Conservation (phyloP, 2,888 invertebrate species). For the Cephus spinipes region DNA sequence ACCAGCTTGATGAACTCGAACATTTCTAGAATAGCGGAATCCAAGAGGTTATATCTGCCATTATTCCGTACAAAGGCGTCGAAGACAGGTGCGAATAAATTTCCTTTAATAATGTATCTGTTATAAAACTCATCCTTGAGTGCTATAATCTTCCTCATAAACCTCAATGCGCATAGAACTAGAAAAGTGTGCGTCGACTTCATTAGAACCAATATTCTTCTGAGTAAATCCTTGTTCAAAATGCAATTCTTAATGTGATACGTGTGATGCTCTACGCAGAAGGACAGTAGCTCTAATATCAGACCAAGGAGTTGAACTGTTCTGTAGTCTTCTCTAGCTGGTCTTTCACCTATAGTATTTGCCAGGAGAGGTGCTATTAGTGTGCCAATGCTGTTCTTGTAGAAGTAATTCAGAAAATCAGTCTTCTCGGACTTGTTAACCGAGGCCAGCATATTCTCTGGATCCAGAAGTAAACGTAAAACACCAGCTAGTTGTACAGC, state of each 20-base stretch:
- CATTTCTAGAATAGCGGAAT: conserved; percentile 98
- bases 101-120: conserved; percentile 93
- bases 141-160: conserved; percentile 97
- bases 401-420: conserved; percentile 98
- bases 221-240: conserved; percentile 94
- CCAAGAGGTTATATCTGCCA: conserved; percentile 97
- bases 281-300: conserved; percentile 94
- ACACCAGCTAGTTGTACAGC: conserved; percentile 98
- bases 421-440: conserved; percentile 96
- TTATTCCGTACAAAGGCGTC: conserved; percentile 97
- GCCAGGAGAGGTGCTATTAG: conserved; percentile 95
- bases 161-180: conserved; percentile 94
- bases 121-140: conserved; percentile 99
- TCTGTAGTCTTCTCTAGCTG: conserved; percentile 94
- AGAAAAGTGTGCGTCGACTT: conserved; percentile 97
- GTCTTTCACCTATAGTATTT: conserved; percentile 91
- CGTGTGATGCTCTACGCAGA: conserved; percentile 99
- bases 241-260: conserved; percentile 99
- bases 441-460: conserved; percentile 96
- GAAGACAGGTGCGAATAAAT: conserved; percentile 94
- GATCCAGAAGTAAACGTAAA: conserved; percentile 91
- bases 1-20: conserved; percentile 97
- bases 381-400: conserved; percentile 97
- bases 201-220: conserved; percentile 95
- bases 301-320: conserved; percentile 95